These are phyloP conservation scores for Zeuzera pyrina DNA, from an alignment of 2,888 invertebrate species.

Conservation along the genomic window DNA sequence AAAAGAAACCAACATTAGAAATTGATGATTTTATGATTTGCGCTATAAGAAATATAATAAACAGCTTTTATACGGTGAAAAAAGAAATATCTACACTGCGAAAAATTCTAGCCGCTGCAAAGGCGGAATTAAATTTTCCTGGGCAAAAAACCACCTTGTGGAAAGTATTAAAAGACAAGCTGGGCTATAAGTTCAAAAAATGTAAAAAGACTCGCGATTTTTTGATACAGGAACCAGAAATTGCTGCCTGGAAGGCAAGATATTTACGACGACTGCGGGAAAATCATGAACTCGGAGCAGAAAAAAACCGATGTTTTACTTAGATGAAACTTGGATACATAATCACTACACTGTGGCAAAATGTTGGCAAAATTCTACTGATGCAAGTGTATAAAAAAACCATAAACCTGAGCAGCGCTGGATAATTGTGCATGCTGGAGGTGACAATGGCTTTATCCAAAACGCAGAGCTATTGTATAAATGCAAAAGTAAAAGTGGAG, in stretches of 20 bases:
- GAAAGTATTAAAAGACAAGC: conserved; percentile 11
- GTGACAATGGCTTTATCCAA: background rate
- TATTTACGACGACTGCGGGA: conserved; percentile 18
- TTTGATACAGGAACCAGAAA: conserved; percentile 18
- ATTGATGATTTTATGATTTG: too few species aligned
- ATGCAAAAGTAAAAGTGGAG: too few species aligned
- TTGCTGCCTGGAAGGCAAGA: conserved; percentile 19
- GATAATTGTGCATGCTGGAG: conserved; percentile 2
- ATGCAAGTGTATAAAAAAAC: too few species aligned
- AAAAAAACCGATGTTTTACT: conserved; percentile 18
- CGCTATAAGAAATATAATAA: background rate
- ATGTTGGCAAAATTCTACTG: conserved; percentile 3
- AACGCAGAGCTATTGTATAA: conserved; percentile 1
- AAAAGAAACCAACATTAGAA: background rate
- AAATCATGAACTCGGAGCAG: conserved; percentile 16
- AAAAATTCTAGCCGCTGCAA: conserved; percentile 15
- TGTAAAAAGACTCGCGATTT: conserved; percentile 10
- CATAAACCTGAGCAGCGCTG: background rate
- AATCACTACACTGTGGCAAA: background rate
- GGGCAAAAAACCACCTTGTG: conserved; percentile 12
- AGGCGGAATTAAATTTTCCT: conserved; percentile 16
- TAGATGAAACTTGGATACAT: conserved; percentile 7
- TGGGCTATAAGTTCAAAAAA: conserved; percentile 16
- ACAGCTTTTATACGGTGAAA: conserved; percentile 1
- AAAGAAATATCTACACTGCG: too few species aligned